These are phyloP conservation scores for Choreutis nemorana DNA, from an alignment of 2,888 invertebrate species.

Conservation along the genomic window DNA sequence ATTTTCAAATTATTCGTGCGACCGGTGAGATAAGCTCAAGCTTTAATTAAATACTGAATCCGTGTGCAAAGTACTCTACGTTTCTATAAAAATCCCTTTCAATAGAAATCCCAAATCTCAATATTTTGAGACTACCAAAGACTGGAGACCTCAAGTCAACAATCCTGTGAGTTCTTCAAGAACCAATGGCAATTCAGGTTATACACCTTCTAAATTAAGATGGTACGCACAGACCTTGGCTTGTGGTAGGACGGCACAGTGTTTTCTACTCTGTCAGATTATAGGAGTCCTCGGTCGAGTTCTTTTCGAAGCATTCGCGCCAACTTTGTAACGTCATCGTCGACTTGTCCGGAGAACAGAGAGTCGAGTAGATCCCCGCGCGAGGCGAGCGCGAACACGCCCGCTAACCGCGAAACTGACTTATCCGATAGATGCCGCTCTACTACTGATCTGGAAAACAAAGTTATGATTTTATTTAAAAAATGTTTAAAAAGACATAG, in stretches of 20 bases:
- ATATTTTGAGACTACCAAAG: slow-evolving; percentile 36
- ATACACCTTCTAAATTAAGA: slow-evolving; percentile 21
- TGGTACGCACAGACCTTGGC: slow-evolving; percentile 20
- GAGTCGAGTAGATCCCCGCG: slow-evolving; percentile 51
- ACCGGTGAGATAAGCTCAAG: slow-evolving; percentile 12
- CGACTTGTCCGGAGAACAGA: slow-evolving; percentile 47
- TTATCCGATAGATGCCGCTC: slow-evolving; percentile 86
- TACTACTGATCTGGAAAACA: slow-evolving; percentile 70
- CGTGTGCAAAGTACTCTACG: slow-evolving; percentile 6
- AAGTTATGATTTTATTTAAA: neutral
- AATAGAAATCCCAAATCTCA: slow-evolving; percentile 40
- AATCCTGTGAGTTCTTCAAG: slow-evolving; percentile 5
- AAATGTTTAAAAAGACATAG: neutral
- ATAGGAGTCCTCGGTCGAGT: slow-evolving; percentile 52
- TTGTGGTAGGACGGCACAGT: slow-evolving; percentile 39
- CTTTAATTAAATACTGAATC: slow-evolving; percentile 5
- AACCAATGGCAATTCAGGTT: slow-evolving; percentile 6
- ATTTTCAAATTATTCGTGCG: slow-evolving; percentile 7
- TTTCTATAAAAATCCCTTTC: slow-evolving; percentile 9
- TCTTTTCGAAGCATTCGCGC: slow-evolving; percentile 56
- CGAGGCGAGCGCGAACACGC: slow-evolving; percentile 69
- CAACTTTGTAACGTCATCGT: slow-evolving; percentile 49
- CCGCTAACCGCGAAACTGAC: slow-evolving; percentile 79
- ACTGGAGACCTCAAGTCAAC: slow-evolving; percentile 1
- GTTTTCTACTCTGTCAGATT: slow-evolving; percentile 21